These are phyloP conservation scores for Stenopsyche tienmushanensis DNA, from an alignment of 1,140 invertebrate species.

Conservation along the genomic window DNA sequence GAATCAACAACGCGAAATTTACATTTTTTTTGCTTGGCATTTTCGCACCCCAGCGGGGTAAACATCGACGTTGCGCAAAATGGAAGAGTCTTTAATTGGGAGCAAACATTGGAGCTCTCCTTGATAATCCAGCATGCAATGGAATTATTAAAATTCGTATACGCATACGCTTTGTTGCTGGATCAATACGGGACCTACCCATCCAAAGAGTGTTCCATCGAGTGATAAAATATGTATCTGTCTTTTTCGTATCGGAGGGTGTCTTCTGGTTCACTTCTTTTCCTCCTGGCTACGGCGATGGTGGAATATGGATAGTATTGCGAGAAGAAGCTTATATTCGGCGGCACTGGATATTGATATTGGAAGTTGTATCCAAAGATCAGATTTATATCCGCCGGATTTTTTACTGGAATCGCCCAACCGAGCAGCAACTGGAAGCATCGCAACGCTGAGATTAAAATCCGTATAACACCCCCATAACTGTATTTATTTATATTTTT, in stretches of 20 bases:
- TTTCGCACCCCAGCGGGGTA: slow-evolving; percentile 5
- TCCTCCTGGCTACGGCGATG: slow-evolving; percentile 43
- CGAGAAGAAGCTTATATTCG: slow-evolving; percentile 32
- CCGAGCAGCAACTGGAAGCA: slow-evolving; percentile 49
- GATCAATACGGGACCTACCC: neutral
- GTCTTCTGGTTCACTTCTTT: slow-evolving; percentile 45
- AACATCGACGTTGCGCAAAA: slow-evolving; percentile 12
- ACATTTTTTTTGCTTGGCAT: slow-evolving; percentile 1
- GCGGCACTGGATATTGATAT: slow-evolving; percentile 51
- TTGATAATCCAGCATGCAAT: no score
- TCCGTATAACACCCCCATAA: no score
- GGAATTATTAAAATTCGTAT: no score
- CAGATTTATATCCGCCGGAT: slow-evolving; percentile 45
- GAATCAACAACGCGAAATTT: slow-evolving; percentile 25
- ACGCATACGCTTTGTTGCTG: neutral
- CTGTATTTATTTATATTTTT: no score
- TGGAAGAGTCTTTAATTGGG: slow-evolving; percentile 30
- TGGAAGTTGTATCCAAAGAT: slow-evolving; percentile 50
- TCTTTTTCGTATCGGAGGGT: slow-evolving; percentile 43
- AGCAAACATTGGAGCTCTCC: slow-evolving; percentile 14
- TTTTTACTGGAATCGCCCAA: slow-evolving; percentile 46
- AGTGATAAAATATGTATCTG: slow-evolving; percentile 38
- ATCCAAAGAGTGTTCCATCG: neutral
- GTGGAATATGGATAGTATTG: slow-evolving; percentile 50
- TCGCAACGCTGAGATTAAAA: no score